phyloP scores from a whole-genome alignment of 2,888 invertebrate species.

The Megalurothrips usitatus region DNA sequence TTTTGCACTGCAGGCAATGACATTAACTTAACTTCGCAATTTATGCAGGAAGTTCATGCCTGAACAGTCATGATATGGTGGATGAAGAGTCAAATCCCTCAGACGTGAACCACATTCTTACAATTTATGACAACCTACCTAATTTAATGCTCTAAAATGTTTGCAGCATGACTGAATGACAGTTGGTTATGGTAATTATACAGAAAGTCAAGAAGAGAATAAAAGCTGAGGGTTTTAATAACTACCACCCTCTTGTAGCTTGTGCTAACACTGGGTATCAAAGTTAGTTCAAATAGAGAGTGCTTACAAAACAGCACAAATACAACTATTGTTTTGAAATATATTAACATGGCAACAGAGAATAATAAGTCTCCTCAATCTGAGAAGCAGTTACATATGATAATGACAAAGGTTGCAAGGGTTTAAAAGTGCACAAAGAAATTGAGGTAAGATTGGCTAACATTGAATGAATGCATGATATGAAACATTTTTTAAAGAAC shows the following conservation, averaged over 20 bases:
- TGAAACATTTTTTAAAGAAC: background rate
- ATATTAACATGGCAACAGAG: background rate
- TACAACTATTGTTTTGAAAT: background rate
- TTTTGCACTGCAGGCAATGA: no score
- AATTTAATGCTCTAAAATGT: background rate
- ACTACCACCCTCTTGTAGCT: background rate
- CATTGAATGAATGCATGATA: background rate
- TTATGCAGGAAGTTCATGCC: background rate
- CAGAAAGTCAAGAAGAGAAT: background rate
- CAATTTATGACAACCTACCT: background rate
- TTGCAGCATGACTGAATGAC: background rate
- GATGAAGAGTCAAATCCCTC: no score
- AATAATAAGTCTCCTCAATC: background rate
- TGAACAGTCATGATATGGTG: background rate
- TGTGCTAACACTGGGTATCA: background rate
- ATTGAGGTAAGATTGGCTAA: background rate
- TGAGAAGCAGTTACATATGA: background rate
- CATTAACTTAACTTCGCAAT: no score
- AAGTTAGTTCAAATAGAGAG: background rate
- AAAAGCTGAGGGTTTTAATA: background rate
- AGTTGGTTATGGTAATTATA: background rate
- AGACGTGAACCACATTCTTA: background rate
- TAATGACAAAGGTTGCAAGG: background rate
- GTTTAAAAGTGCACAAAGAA: constrained; percentile 7
- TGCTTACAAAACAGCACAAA: background rate